A percentile compares a stretch with the other conserved stretches of the same genome.
Conservation (phyloP, 53 echinoderm and acorn worm genomes). For the Mesocentrotus franciscanus region DNA sequence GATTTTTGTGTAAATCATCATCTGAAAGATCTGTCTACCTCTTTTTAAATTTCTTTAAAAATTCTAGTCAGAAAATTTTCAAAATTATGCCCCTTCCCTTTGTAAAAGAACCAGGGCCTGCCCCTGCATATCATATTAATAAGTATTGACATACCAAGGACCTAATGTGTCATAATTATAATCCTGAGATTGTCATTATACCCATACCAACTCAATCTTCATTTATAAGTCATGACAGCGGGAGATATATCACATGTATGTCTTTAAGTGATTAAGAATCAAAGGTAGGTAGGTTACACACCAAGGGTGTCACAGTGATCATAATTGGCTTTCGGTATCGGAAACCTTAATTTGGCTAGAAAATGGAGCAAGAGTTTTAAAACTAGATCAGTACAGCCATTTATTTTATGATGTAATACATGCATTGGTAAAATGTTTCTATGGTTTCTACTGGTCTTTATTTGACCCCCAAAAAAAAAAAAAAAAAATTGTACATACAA, state of each 20-base stretch:
- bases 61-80: no score
- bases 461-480: no score
- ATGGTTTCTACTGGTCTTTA: no score
- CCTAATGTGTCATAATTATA: not conserved
- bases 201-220: not conserved
- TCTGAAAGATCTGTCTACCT: no score
- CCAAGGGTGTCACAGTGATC: not conserved
- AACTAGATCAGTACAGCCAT: no score
- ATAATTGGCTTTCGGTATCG: no score
- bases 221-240: not conserved
- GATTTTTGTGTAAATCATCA: no score
- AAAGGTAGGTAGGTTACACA: not conserved
- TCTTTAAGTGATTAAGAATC: not conserved
- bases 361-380: no score
- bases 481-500: not conserved
- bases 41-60: no score
- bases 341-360: no score
- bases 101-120: no score
- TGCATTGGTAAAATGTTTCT: not conserved
- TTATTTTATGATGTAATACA: not conserved
- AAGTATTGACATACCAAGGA: not conserved
- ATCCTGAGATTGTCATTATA: not conserved
- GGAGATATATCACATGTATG: not conserved
- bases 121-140: not conserved
- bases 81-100: no score